Percentiles rank a stretch among this genome's conserved stretches.
Conservation (phyloP, 2,113 vertebrate genomes). For the Lagopus leucura region DNA sequence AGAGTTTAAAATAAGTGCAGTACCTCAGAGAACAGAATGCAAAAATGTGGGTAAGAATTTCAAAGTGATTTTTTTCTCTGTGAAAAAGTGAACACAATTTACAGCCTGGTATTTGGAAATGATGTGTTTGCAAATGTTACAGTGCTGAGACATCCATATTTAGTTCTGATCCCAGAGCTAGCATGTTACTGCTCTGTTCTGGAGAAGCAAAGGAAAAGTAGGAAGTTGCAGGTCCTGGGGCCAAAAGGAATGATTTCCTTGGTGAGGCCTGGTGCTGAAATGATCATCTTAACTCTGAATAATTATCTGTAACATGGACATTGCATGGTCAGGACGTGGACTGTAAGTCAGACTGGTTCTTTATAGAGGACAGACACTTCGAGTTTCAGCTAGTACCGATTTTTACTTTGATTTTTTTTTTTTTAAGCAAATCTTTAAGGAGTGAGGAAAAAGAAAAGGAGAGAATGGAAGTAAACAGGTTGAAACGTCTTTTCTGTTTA, state of each 20-base stretch:
- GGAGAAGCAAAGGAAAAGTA: background rate
- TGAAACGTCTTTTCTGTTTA: background rate
- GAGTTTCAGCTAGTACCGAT: background rate
- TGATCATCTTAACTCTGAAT: background rate
- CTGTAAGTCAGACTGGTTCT: background rate
- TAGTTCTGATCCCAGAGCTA: background rate
- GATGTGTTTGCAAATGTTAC: background rate
- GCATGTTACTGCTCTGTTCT: background rate
- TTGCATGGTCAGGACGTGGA: background rate
- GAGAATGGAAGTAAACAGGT: background rate
- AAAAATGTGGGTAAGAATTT: background rate
- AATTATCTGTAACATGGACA: background rate
- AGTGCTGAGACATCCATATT: background rate
- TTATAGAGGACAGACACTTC: background rate
- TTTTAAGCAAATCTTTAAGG: background rate
- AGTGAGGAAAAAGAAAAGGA: background rate
- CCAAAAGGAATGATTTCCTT: background rate
- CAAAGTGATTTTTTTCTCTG: background rate
- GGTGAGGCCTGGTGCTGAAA: background rate
- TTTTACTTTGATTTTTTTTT: background rate
- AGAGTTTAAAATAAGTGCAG: background rate
- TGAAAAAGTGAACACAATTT: background rate
- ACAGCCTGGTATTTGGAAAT: background rate
- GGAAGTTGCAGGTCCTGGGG: background rate
- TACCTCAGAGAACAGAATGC: background rate